Conservation (phyloP, 2,888 invertebrate genomes). For the Panopea generosa region DNA sequence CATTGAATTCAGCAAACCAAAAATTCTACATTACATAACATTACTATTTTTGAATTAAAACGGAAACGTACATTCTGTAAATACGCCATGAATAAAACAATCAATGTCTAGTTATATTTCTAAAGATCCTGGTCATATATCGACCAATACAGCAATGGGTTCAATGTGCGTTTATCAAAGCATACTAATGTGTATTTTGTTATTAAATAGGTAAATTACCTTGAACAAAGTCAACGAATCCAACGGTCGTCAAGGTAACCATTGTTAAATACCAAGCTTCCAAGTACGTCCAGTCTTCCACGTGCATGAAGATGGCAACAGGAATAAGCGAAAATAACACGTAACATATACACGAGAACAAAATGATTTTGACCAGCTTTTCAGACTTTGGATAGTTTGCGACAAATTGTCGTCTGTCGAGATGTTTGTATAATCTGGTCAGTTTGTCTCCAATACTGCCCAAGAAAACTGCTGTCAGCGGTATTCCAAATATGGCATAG, state of each 20-base stretch:
- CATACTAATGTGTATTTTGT: too few species aligned
- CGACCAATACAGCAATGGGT: too few species aligned
- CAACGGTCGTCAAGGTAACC: conserved; percentile 52
- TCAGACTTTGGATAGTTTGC: conserved; percentile 28
- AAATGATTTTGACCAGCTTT: conserved; percentile 18
- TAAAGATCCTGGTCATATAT: too few species aligned
- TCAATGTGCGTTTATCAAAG: too few species aligned
- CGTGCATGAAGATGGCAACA: conserved; percentile 44
- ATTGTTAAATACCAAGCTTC: conserved; percentile 68
- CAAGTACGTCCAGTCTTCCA: conserved; percentile 68
- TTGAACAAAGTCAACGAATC: too few species aligned
- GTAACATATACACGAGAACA: conserved; percentile 21
- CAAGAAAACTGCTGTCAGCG: conserved; percentile 48
- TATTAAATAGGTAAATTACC: too few species aligned
- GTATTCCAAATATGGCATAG: conserved; percentile 66
- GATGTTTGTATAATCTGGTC: conserved; percentile 15
- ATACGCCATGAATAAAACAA: too few species aligned
- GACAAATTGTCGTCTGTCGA: conserved; percentile 33
- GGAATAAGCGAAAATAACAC: conserved; percentile 49
- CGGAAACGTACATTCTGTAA: too few species aligned
- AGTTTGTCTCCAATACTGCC: conserved; percentile 56
- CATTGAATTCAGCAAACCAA: too few species aligned
- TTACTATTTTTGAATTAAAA: too few species aligned
- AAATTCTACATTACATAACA: too few species aligned
- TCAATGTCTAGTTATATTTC: too few species aligned